Conservation (phyloP, 2,797 vertebrate species). For the Lacerta agilis region DNA sequence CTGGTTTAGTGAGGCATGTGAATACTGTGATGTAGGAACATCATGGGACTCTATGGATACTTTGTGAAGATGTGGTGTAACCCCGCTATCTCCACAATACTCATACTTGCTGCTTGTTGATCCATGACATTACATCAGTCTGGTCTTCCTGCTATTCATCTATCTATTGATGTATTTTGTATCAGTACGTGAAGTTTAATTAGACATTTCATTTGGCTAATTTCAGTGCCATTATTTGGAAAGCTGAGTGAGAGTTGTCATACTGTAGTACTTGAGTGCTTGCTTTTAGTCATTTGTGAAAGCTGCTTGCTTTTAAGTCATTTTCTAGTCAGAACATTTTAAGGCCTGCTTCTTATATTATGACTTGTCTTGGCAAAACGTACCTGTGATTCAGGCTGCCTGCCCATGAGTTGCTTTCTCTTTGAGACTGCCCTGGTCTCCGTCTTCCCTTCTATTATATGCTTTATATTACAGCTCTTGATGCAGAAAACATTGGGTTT, state of each 20-base stretch:
- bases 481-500: neutral
- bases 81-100: neutral
- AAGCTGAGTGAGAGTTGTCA: neutral
- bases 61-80: neutral
- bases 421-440: neutral
- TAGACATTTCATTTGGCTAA: neutral
- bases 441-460: neutral
- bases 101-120: neutral
- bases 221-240: neutral
- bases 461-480: neutral
- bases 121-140: neutral
- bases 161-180: neutral
- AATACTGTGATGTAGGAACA: no score
- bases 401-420: neutral
- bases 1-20: no score
- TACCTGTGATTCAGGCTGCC: neutral
- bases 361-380: neutral
- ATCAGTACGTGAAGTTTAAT: neutral
- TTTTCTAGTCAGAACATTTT: neutral
- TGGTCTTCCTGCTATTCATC: neutral
- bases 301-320: neutral
- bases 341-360: neutral
- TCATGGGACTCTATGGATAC: neutral
- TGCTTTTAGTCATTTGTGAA: neutral
- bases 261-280: no score